A percentile compares a stretch with the other conserved stretches of the same genome.
Conservation (phyloP, 2,888 invertebrate genomes). For the Auanema freiburgensis region DNA sequence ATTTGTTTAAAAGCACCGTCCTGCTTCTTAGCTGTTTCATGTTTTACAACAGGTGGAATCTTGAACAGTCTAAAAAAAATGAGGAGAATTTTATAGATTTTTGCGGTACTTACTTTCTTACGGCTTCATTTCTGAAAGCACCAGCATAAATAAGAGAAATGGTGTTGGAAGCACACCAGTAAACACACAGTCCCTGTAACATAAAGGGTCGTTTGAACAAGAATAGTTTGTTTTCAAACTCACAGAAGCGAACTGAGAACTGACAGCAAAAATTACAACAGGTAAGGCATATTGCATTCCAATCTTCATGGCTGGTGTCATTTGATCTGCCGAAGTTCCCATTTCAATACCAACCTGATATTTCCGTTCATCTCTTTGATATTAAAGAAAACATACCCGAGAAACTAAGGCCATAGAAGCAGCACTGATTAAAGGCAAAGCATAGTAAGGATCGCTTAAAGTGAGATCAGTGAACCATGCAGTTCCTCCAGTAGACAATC, state of each 20-base stretch:
- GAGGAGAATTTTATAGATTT: conserved; percentile 18
- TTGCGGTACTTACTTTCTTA: conserved; percentile 44
- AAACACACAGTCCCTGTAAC: conserved; percentile 56
- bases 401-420: conserved; percentile 81
- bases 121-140: conserved; percentile 43
- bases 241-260: conserved; percentile 56
- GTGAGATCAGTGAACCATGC: conserved; percentile 92
- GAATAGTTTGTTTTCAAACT: conserved; percentile 4
- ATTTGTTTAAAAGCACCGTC: conserved; percentile 30
- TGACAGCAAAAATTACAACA: conserved; percentile 45
- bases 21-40: conserved; percentile 6
- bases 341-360: conserved; percentile 54
- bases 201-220: neutral
- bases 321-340: conserved; percentile 48
- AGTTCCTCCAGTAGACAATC: conserved; percentile 83
- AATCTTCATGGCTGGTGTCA: conserved; percentile 52
- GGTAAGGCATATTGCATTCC: conserved; percentile 58
- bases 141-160: conserved; percentile 55
- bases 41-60: conserved; percentile 36
- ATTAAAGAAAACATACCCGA: conserved; percentile 68
- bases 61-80: conserved; percentile 25
- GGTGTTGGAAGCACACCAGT: conserved; percentile 59
- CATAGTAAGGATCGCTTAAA: conserved; percentile 82
- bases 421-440: conserved; percentile 83
- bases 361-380: neutral